Evolutionary conservation across 2,113 vertebrate genomes (phyloP).

Genomic region (Hepsetus odoe): DNA sequence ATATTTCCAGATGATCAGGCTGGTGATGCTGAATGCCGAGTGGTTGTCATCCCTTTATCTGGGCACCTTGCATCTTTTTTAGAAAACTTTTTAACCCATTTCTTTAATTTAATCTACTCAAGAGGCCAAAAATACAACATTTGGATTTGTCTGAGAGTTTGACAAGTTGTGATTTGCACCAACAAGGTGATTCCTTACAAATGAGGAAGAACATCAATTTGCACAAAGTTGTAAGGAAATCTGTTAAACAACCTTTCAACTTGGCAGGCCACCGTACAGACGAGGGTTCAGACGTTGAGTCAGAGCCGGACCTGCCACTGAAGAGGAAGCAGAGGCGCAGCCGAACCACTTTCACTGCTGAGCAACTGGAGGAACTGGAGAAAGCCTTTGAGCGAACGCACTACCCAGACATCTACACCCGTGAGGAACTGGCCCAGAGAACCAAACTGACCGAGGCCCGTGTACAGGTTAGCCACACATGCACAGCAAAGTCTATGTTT

Average conservation of each 20-base stretch:
- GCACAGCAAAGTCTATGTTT: not conserved
- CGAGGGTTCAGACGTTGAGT: constrained; percentile 93
- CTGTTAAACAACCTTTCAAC: constrained; percentile 1
- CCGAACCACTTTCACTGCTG: constrained; percentile 95
- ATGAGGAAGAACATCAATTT: not conserved
- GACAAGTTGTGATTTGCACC: no score
- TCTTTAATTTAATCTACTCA: no score
- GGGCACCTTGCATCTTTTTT: no score
- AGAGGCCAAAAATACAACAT: no score
- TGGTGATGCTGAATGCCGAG: no score
- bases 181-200: not conserved
- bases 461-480: constrained; percentile 84
- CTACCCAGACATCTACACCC: constrained; percentile 98
- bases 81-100: no score
- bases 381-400: constrained; percentile 98
- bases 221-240: not conserved
- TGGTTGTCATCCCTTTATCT: no score
- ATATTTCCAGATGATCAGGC: no score
- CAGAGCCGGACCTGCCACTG: constrained; percentile 92
- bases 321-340: constrained; percentile 97
- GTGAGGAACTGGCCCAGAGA: constrained; percentile 96
- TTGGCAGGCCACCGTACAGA: constrained; percentile 89
- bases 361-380: constrained; percentile 98
- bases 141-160: no score
- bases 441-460: constrained; percentile 96